These are phyloP conservation scores for Peromyscus maniculatus DNA, from an alignment of 2,113 vertebrate genomes.

Conservation along the genomic window DNA sequence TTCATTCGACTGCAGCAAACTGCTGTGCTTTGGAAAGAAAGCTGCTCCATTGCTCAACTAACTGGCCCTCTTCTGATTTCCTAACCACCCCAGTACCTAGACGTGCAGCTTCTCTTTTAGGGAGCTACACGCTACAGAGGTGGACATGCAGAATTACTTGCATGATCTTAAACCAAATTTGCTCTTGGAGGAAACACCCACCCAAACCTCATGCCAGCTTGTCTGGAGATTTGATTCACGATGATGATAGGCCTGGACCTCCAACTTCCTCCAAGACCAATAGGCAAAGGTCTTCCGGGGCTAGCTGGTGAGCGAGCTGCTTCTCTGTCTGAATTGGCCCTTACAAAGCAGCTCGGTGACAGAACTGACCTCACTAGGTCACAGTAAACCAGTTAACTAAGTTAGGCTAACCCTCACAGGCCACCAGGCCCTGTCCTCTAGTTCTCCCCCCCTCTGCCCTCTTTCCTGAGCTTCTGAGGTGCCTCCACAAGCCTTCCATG, in stretches of 20 bases:
- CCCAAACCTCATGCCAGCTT: background rate
- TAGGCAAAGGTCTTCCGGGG: background rate
- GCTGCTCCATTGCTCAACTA: background rate
- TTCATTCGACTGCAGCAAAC: background rate
- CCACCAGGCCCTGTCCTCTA: background rate
- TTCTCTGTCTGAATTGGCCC: background rate
- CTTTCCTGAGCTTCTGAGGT: background rate
- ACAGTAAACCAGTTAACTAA: background rate
- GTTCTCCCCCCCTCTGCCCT: background rate
- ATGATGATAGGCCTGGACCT: background rate
- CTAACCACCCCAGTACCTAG: background rate
- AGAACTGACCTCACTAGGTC: background rate
- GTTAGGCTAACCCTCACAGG: background rate
- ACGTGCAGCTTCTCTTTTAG: constrained; percentile 16
- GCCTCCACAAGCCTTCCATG: background rate
- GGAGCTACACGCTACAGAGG: background rate
- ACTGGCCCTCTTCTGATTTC: background rate
- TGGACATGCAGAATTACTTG: constrained; percentile 29
- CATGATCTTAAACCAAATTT: constrained; percentile 15
- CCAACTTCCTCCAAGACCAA: background rate
- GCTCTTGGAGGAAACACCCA: background rate
- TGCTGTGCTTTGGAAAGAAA: constrained; percentile 2
- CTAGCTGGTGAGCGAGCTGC: background rate
- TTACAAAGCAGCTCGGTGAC: background rate
- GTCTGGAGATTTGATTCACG: background rate